These are phyloP conservation scores for Oscheius sp. DNA, from an alignment of 2,888 invertebrate species.

Conservation along the genomic window DNA sequence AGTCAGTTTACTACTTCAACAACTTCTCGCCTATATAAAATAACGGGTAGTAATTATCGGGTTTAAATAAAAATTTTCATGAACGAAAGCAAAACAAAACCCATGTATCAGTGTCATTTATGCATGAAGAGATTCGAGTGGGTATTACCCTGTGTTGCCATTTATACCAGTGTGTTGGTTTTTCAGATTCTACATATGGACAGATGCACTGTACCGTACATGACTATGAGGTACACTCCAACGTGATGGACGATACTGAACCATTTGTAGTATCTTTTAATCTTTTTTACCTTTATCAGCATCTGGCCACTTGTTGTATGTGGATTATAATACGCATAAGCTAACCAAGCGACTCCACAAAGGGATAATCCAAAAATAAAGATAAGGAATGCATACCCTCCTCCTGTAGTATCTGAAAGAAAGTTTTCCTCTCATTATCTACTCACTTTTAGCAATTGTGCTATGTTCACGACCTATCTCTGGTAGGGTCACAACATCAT, in stretches of 20 bases:
- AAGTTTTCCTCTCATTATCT: not conserved
- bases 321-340: slow-evolving; percentile 95
- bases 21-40: slow-evolving; percentile 18
- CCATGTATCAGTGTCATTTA: slow-evolving; percentile 1
- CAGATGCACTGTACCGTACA: slow-evolving; percentile 67
- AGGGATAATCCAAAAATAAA: slow-evolving; percentile 79
- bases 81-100: not conserved
- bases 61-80: not conserved
- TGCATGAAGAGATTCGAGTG: slow-evolving; percentile 1
- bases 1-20: slow-evolving; percentile 20
- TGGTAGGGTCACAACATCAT: slow-evolving; percentile 1
- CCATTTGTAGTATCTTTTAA: not conserved
- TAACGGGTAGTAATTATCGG: slow-evolving; percentile 13
- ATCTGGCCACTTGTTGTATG: slow-evolving; percentile 93
- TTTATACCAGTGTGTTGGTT: not conserved
- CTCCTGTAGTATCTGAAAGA: slow-evolving; percentile 28
- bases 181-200: slow-evolving; percentile 65
- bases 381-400: slow-evolving; percentile 75
- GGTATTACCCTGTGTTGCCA: slow-evolving; percentile 8
- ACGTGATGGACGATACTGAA: slow-evolving; percentile 70
- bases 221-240: slow-evolving; percentile 69
- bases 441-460: not conserved
- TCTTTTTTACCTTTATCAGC: slow-evolving; percentile 84
- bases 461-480: not conserved
- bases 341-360: slow-evolving; percentile 82